Evolutionary conservation across 2,888 invertebrate genomes (phyloP), one percentile per base, ranked within the genome.

Genomic region (Laothoe populi): DNA sequence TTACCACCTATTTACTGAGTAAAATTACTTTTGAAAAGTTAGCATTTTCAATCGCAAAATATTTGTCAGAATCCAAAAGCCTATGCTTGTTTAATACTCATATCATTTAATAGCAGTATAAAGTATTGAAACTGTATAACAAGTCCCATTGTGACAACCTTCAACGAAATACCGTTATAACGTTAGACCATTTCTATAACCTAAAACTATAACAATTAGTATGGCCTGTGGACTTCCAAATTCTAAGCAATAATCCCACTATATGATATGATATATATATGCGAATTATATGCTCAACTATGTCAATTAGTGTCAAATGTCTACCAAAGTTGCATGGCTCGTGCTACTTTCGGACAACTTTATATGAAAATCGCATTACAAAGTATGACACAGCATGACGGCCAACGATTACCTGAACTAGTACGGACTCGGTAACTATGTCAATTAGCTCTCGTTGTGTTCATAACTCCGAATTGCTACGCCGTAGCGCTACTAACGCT

Each of bases 401-500:
- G 60, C 24, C 46, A 23, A 24, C 24, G 60, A 60, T 60, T 49
- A 38, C 40, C 60, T 24, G 60, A 53, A 53, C 49, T 38, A 26
- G 42, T 49, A 19, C 40, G 24, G 48, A 49, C 49, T 49, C 49
- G 60, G 49, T 40, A 60, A 60, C 60, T 60, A 35, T 60, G 60
- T 60, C 60, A 60, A 60, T 60, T 60, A 60, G 49, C 60, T 60
- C 26, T 38, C 60, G 60, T 60, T 60, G 60, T 60, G 60, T 60
- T 60, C 60, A 60, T 60, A 60, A 60, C 60, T 60, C 40, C 40
- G 53, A 60, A 60, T 57, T 48, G 38, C 63, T 63, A 62, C 62
- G 62, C 24, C 57, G 61, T 62, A 58, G 48, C 23, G 1, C 24
- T 46, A 11, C 38, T 3, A 13, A 8, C 13, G 38, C 38, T 38